These are phyloP conservation scores for Ichneumoninae sp. DNA, from an alignment of 2,888 invertebrate species.

Conservation along the genomic window DNA sequence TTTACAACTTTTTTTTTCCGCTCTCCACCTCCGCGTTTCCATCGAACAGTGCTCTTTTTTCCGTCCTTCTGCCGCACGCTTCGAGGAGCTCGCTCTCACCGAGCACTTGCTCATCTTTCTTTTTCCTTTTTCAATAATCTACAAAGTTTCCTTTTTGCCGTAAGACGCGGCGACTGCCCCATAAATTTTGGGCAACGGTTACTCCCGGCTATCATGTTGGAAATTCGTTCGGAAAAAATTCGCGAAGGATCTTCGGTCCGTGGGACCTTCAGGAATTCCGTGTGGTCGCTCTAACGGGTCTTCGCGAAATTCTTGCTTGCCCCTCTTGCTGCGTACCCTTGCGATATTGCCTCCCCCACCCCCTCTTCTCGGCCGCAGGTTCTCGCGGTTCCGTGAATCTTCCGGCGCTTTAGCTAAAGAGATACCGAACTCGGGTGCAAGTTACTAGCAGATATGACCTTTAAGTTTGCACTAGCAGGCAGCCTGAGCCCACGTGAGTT, in stretches of 20 bases:
- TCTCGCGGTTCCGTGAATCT: conserved; percentile 25
- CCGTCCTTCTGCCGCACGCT: conserved; percentile 16
- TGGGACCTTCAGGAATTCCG: conserved; percentile 61
- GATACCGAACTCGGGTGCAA: background rate
- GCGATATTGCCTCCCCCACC: conserved; percentile 13
- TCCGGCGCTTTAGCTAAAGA: background rate
- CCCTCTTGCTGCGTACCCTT: conserved; percentile 6
- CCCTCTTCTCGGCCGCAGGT: background rate
- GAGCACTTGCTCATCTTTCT: conserved; percentile 27
- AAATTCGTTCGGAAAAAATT: conserved; percentile 46
- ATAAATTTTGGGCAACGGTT: conserved; percentile 38
- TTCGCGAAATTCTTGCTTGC: conserved; percentile 50
- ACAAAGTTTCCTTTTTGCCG: conserved; percentile 30
- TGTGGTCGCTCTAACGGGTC: conserved; percentile 49
- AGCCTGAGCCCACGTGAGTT: too few relatives aligned
- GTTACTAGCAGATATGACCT: conserved; percentile 15
- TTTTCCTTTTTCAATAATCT: conserved; percentile 48
- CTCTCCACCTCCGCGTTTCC: conserved; percentile 21
- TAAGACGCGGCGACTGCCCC: conserved; percentile 21
- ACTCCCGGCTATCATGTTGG: conserved; percentile 3
- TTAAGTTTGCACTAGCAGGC: background rate
- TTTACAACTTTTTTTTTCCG: conserved; percentile 43
- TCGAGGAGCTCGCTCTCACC: conserved; percentile 36
- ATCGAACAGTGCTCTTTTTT: conserved; percentile 33
- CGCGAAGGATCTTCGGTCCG: background rate